phyloP scores from a whole-genome alignment of 2,113 vertebrate genomes.

The Larimichthys crocea region DNA sequence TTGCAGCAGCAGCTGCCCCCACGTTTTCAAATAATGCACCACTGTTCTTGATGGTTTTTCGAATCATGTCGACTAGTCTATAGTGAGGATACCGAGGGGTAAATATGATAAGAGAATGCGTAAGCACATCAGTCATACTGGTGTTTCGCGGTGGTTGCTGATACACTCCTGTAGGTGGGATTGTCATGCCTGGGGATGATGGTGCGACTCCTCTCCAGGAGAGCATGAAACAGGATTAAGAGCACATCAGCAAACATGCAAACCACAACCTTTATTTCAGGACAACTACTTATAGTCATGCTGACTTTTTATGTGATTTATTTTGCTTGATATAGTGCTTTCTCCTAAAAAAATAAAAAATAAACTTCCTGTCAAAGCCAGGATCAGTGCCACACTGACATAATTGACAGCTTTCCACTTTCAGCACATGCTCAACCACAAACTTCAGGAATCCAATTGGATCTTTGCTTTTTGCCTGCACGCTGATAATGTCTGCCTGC shows the following conservation, averaged over 20 bases:
- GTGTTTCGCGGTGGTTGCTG: slow-evolving; percentile 70
- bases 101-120: slow-evolving; percentile 73
- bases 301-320: slow-evolving; percentile 43
- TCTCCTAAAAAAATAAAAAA: background rate
- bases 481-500: slow-evolving; percentile 30
- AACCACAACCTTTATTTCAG: slow-evolving; percentile 63
- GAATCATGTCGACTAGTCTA: slow-evolving; percentile 62
- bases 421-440: background rate
- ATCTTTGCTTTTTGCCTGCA: background rate
- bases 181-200: slow-evolving; percentile 75
- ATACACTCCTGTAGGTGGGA: slow-evolving; percentile 77
- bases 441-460: slow-evolving; percentile 19
- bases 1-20: slow-evolving; percentile 44
- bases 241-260: slow-evolving; percentile 73
- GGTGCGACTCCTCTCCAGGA: slow-evolving; percentile 71
- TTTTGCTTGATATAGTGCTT: background rate
- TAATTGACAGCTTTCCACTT: slow-evolving; percentile 53
- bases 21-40: slow-evolving; percentile 64
- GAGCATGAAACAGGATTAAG: slow-evolving; percentile 83
- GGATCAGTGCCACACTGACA: background rate
- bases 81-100: slow-evolving; percentile 57
- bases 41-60: slow-evolving; percentile 59
- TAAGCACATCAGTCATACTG: slow-evolving; percentile 80
- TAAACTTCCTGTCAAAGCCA: background rate
- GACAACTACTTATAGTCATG: slow-evolving; percentile 56